Percentiles rank a stretch among this genome's conserved stretches.
These are phyloP conservation scores for Crossaster papposus DNA, from an alignment of 53 echinoderm and acorn worm genomes.

Conservation along the genomic window DNA sequence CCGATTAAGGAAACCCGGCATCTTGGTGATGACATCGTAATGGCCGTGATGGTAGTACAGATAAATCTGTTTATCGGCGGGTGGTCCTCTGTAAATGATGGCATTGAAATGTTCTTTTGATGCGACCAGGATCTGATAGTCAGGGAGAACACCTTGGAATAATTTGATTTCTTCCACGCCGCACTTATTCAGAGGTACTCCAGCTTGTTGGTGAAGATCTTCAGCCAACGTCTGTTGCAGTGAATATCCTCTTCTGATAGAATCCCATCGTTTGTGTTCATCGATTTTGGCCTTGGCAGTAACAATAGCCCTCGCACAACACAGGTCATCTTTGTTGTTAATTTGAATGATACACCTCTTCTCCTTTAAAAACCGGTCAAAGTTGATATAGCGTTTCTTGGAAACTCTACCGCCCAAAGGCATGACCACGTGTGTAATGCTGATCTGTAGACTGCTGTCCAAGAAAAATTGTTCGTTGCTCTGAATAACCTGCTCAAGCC, in stretches of 20 bases:
- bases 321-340: slow-evolving; percentile 48
- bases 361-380: slow-evolving; percentile 21
- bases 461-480: slow-evolving; percentile 12
- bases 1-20: slow-evolving; percentile 55
- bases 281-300: slow-evolving; percentile 55
- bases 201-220: slow-evolving; percentile 39
- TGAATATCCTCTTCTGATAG: slow-evolving; percentile 36
- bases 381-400: slow-evolving; percentile 4
- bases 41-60: slow-evolving; percentile 49
- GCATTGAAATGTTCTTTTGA: slow-evolving; percentile 43
- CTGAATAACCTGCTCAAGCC: slow-evolving; percentile 27
- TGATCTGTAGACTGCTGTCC: background rate
- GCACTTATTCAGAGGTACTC: slow-evolving; percentile 44
- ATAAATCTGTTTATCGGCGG: slow-evolving; percentile 34
- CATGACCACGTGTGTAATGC: slow-evolving; percentile 25
- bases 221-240: slow-evolving; percentile 46
- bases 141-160: slow-evolving; percentile 47
- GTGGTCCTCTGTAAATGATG: slow-evolving; percentile 41
- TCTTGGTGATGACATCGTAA: slow-evolving; percentile 59
- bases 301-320: slow-evolving; percentile 63
- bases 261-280: slow-evolving; percentile 46
- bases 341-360: slow-evolving; percentile 51
- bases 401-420: slow-evolving; percentile 1
- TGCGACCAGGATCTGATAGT: slow-evolving; percentile 46
- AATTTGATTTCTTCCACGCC: slow-evolving; percentile 55